These are phyloP conservation scores for Rachycentron canadum DNA, from an alignment of 2,797 vertebrate genomes.

Conservation along the genomic window DNA sequence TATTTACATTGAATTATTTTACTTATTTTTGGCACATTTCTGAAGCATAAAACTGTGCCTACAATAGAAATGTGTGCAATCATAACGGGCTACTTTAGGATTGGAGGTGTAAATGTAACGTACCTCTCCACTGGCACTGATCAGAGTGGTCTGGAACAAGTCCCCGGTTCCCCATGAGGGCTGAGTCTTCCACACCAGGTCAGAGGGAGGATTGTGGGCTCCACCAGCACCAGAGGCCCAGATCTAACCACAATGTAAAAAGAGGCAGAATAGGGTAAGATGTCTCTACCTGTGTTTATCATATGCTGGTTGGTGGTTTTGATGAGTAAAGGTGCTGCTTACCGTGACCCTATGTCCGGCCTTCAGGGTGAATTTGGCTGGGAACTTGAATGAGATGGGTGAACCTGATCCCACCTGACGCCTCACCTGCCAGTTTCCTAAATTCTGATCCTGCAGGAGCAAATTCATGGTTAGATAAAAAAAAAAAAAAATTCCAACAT, in stretches of 20 bases:
- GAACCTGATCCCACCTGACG: constrained; percentile 90
- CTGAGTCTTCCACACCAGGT: constrained; percentile 95
- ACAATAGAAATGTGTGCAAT: not conserved
- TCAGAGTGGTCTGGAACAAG: constrained; percentile 91
- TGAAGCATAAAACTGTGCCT: not conserved
- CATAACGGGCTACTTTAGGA: not conserved
- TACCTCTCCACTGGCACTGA: constrained; percentile 92
- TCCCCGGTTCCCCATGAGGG: constrained; percentile 94
- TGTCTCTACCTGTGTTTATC: not conserved
- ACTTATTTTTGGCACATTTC: no score
- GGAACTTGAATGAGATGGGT: constrained; percentile 91
- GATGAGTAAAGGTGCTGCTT: constrained; percentile 60
- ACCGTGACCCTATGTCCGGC: constrained; percentile 94
- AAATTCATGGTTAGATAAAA: not conserved
- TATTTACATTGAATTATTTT: no score
- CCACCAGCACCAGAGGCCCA: constrained; percentile 92
- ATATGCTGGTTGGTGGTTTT: not conserved
- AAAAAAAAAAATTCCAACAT: not conserved
- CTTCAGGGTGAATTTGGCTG: constrained; percentile 92
- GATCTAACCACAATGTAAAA: constrained; percentile 82
- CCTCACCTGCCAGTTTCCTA: constrained; percentile 97
- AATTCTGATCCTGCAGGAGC: constrained; percentile 89
- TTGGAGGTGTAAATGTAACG: not conserved
- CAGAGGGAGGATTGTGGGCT: constrained; percentile 91
- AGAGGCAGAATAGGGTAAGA: not conserved